Percentiles rank a stretch among this genome's conserved stretches.
Conservation (phyloP, 1,140 invertebrate genomes). For the Pygmarrhopalites habei region DNA sequence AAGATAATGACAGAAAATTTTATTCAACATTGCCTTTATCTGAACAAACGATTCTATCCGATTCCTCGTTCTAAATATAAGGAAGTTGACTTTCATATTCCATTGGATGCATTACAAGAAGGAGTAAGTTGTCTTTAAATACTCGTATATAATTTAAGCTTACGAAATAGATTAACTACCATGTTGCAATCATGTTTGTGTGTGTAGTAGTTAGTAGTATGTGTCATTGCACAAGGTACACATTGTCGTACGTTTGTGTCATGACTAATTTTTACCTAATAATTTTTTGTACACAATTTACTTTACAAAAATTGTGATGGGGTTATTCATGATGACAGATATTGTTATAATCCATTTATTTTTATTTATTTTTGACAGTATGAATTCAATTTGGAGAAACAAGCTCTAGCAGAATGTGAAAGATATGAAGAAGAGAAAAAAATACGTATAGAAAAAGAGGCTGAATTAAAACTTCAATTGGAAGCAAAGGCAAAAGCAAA, state of each 20-base stretch:
- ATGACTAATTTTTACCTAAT: too few relatives aligned
- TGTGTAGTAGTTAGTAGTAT: too few relatives aligned
- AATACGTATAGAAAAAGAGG: background rate
- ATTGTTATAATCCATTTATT: too few relatives aligned
- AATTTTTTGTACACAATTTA: too few relatives aligned
- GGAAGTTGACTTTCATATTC: constrained; percentile 36
- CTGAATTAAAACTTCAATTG: background rate
- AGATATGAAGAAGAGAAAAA: constrained; percentile 15
- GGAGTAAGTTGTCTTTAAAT: constrained; percentile 29
- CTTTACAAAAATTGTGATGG: too few relatives aligned
- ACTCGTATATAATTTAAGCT: too few relatives aligned
- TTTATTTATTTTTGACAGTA: constrained; percentile 30
- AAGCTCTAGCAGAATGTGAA: constrained; percentile 17
- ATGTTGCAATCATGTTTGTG: too few relatives aligned
- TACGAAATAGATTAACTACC: too few relatives aligned
- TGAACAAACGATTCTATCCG: constrained; percentile 25
- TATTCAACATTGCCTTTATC: constrained; percentile 28
- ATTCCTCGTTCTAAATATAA: constrained; percentile 25
- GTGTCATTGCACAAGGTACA: too few relatives aligned
- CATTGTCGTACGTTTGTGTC: too few relatives aligned
- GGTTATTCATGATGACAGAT: too few relatives aligned
- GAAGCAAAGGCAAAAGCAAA: constrained; percentile 2
- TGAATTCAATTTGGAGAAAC: constrained; percentile 31
- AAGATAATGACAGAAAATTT: too few relatives aligned
- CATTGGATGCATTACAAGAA: constrained; percentile 33